phyloP scores from a whole-genome alignment of 1,140 invertebrate genomes.

The Saccostrea echinata region DNA sequence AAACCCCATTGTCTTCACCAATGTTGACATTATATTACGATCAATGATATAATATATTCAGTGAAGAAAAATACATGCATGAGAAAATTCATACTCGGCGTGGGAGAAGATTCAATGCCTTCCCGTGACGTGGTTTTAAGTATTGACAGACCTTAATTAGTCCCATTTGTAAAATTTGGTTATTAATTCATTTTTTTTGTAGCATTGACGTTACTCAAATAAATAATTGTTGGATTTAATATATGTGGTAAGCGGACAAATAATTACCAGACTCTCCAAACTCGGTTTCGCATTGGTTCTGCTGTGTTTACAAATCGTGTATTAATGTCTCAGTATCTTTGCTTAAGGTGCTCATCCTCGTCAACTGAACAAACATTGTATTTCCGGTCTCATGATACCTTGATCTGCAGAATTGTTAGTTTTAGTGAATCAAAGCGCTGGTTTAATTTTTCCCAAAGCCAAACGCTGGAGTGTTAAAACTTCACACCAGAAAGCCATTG shows the following conservation, averaged over 20 bases:
- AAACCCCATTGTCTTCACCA: neutral
- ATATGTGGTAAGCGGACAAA: neutral
- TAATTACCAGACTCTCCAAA: neutral
- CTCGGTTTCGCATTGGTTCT: neutral
- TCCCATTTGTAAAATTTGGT: neutral
- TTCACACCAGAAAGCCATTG: no score
- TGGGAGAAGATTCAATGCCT: neutral
- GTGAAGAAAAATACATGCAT: no score
- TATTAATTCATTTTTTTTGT: no score
- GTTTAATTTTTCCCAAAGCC: no score
- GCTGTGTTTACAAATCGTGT: neutral
- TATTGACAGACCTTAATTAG: neutral
- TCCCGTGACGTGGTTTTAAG: no score
- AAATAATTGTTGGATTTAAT: neutral
- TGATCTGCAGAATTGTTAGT: neutral
- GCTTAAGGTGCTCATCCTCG: neutral
- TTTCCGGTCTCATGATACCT: constrained; percentile 5
- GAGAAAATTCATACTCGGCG: neutral
- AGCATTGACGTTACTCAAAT: neutral
- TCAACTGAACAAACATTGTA: neutral
- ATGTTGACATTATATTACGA: neutral
- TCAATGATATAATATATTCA: neutral
- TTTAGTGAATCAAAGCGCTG: no score
- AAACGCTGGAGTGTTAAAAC: no score
- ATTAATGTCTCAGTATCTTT: neutral